Evolutionary conservation across 1,140 invertebrate genomes (phyloP).

Genomic region (Camponotus floridanus): DNA sequence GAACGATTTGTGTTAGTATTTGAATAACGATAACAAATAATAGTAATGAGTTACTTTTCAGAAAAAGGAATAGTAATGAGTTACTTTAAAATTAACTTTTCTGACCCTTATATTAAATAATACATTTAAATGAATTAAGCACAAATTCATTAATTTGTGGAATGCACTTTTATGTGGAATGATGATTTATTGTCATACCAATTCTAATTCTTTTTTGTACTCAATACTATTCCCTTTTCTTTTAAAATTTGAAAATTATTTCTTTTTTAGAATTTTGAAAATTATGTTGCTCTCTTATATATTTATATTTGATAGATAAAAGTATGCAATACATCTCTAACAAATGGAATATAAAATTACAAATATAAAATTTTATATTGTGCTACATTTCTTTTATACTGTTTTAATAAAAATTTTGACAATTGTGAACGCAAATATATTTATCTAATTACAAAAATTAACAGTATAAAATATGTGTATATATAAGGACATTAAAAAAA

Average conservation of each 20-base stretch:
- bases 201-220: slow-evolving; percentile 26
- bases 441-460: slow-evolving; percentile 36
- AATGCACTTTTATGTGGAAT: slow-evolving; percentile 13
- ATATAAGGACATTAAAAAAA: slow-evolving; percentile 53
- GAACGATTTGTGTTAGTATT: too few relatives aligned
- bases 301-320: slow-evolving; percentile 37
- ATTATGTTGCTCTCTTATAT: slow-evolving; percentile 11
- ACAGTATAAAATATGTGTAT: slow-evolving; percentile 40
- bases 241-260: slow-evolving; percentile 30
- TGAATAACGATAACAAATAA: too few relatives aligned
- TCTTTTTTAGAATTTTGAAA: slow-evolving; percentile 26
- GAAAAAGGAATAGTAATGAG: too few relatives aligned
- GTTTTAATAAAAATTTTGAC: slow-evolving; percentile 17
- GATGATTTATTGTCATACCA: slow-evolving; percentile 1
- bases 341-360: slow-evolving; percentile 57
- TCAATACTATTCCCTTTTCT: slow-evolving; percentile 3
- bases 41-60: too few relatives aligned
- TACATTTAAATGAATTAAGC: background rate
- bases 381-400: background rate
- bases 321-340: slow-evolving; percentile 26
- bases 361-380: slow-evolving; percentile 47
- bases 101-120: too few relatives aligned
- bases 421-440: slow-evolving; percentile 27
- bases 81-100: too few relatives aligned
- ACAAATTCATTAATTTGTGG: slow-evolving; percentile 28